Conservation (phyloP, 2,113 vertebrate genomes). For the Perca schrenkii region DNA sequence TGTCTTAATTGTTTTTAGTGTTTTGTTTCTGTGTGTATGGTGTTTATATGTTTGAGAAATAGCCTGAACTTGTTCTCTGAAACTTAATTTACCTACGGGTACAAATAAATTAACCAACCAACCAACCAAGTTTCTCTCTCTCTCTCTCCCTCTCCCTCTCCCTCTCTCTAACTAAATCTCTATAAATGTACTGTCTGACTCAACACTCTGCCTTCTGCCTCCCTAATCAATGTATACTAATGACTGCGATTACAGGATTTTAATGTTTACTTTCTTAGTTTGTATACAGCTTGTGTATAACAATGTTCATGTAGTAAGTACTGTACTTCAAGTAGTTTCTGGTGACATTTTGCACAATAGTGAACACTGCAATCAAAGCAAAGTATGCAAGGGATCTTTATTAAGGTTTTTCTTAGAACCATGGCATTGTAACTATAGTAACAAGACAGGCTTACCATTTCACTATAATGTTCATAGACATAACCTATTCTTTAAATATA, state of each 20-base stretch:
- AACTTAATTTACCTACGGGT: too few species aligned
- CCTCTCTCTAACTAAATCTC: slow-evolving; percentile 2
- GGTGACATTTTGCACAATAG: slow-evolving; percentile 47
- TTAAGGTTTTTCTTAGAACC: slow-evolving; percentile 68
- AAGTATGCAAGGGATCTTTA: slow-evolving; percentile 53
- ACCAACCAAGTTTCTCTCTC: too few species aligned
- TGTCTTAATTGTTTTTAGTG: too few species aligned
- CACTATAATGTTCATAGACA: slow-evolving; percentile 34
- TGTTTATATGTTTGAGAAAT: too few species aligned
- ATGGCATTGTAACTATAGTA: slow-evolving; percentile 75
- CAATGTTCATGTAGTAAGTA: slow-evolving; percentile 15
- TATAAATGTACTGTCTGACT: slow-evolving; percentile 41
- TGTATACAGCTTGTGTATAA: slow-evolving; percentile 21
- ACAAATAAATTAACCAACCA: too few species aligned
- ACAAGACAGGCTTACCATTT: slow-evolving; percentile 66
- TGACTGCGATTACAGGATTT: slow-evolving; percentile 10
- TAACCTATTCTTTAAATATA: slow-evolving; percentile 42
- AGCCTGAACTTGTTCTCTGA: too few species aligned
- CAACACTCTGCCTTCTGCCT: background rate
- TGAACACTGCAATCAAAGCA: slow-evolving; percentile 48
- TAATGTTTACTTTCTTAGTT: slow-evolving; percentile 51
- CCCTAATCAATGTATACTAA: slow-evolving; percentile 24
- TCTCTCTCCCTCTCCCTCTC: too few species aligned
- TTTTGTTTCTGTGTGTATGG: too few species aligned
- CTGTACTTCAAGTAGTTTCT: slow-evolving; percentile 21